These are phyloP conservation scores for Holothuria leucospilota DNA, from an alignment of 53 echinoderm and acorn worm species.

Conservation along the genomic window DNA sequence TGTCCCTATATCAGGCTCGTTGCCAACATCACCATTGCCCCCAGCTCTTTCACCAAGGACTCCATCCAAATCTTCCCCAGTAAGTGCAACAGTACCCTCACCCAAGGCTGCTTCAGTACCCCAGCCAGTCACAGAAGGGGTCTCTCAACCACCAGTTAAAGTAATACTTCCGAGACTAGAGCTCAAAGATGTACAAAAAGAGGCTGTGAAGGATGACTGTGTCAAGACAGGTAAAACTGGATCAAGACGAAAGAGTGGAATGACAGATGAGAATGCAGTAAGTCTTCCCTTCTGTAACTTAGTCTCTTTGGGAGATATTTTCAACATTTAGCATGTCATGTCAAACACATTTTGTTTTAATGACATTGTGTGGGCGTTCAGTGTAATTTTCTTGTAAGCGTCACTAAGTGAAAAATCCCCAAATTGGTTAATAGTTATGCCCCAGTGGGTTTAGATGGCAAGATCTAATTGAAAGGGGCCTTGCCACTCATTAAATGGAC, in stretches of 20 bases:
- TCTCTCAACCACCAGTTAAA: slow-evolving; percentile 34
- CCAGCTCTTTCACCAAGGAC: slow-evolving; percentile 48
- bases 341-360: too few species aligned
- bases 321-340: too few species aligned
- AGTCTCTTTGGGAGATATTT: too few species aligned
- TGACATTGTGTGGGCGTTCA: too few species aligned
- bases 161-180: slow-evolving; percentile 38
- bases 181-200: slow-evolving; percentile 6
- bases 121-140: not conserved
- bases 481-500: too few species aligned
- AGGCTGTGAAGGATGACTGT: not conserved
- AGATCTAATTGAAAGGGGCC: too few species aligned
- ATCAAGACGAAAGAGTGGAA: slow-evolving; percentile 52
- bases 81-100: not conserved
- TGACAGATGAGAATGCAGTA: slow-evolving; percentile 54
- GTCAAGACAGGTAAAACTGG: slow-evolving; percentile 37
- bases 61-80: slow-evolving; percentile 39
- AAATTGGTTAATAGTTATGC: too few species aligned
- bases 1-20: slow-evolving; percentile 51
- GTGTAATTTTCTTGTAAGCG: too few species aligned
- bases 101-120: not conserved
- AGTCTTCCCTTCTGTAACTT: not conserved
- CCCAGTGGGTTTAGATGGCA: too few species aligned
- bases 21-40: slow-evolving; percentile 59
- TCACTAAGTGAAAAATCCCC: too few species aligned